Evolutionary conservation across 2,888 invertebrate species (phyloP).

Genomic region (Lasius platythorax): DNA sequence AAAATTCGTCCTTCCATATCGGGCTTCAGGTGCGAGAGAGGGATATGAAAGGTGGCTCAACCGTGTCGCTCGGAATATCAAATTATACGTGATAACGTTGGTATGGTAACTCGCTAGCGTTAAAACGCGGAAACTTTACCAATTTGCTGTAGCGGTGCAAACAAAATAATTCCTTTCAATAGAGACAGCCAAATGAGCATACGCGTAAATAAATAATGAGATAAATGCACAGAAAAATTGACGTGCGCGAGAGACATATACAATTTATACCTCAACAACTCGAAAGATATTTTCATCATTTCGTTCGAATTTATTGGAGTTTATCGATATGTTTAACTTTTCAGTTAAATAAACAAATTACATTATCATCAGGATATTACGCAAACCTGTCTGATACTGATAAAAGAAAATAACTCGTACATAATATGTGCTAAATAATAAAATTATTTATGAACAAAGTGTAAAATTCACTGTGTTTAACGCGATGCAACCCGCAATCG

Average conservation of each 20-base stretch:
- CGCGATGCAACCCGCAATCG: neutral
- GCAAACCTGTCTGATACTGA: neutral
- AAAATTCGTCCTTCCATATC: constrained; percentile 55
- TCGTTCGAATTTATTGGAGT: neutral
- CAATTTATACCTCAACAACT: neutral
- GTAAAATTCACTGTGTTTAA: constrained; percentile 3
- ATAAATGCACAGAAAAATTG: constrained; percentile 19
- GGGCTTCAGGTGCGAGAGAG: constrained; percentile 2
- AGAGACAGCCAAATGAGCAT: neutral
- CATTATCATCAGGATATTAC: constrained; percentile 10
- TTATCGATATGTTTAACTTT: constrained; percentile 10
- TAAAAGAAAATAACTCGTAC: neutral
- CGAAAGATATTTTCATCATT: constrained; percentile 13
- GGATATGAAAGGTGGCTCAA: constrained; percentile 35
- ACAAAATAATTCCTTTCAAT: constrained; percentile 62
- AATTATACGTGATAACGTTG: constrained; percentile 69
- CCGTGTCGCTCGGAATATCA: constrained; percentile 66
- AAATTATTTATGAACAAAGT: constrained; percentile 13
- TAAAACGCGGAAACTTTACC: constrained; percentile 75
- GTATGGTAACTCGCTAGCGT: constrained; percentile 62
- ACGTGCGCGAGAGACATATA: neutral
- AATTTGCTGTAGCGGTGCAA: constrained; percentile 70
- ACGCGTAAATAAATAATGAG: neutral
- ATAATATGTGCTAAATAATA: constrained; percentile 1
- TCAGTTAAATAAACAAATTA: constrained; percentile 44